A percentile compares a stretch with the other conserved stretches of the same genome.
These are phyloP conservation scores for Panopea generosa DNA, from an alignment of 2,888 invertebrate species.

Conservation along the genomic window DNA sequence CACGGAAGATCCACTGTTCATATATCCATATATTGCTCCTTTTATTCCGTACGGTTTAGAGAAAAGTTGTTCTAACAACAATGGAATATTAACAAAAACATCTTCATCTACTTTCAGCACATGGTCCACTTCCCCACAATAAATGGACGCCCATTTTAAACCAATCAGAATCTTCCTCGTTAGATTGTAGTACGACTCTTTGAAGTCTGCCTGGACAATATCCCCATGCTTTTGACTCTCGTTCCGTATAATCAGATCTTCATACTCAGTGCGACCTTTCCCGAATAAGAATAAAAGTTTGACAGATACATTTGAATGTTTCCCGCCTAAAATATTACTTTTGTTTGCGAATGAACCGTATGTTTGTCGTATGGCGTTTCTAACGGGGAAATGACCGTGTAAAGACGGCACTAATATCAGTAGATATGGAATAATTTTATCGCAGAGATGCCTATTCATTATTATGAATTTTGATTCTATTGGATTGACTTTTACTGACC, in stretches of 20 bases:
- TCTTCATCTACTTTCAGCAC: conserved; percentile 68
- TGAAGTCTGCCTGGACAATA: conserved; percentile 63
- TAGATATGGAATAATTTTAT: conserved; percentile 45
- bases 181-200: conserved; percentile 63
- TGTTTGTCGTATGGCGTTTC: conserved; percentile 67
- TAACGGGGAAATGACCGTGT: conserved; percentile 47
- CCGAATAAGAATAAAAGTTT: conserved; percentile 68
- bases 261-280: conserved; percentile 7
- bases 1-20: conserved; percentile 47
- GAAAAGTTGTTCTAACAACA: conserved; percentile 39
- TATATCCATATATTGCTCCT: conserved; percentile 63
- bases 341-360: conserved; percentile 61
- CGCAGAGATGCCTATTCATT: conserved; percentile 45
- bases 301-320: conserved; percentile 21
- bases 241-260: conserved; percentile 21
- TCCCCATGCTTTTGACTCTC: conserved; percentile 58
- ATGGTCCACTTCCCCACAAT: conserved; percentile 57
- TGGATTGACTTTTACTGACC: conserved; percentile 51
- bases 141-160: conserved; percentile 59
- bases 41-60: conserved; percentile 28
- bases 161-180: conserved; percentile 64
- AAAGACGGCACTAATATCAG: conserved; percentile 67
- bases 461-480: conserved; percentile 50
- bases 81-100: conserved; percentile 62
- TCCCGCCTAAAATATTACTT: conserved; percentile 18